Evolutionary conservation across 2,888 invertebrate species (phyloP), one percentile per base, ranked within the genome.

Genomic region (Clistopyga incitator): DNA sequence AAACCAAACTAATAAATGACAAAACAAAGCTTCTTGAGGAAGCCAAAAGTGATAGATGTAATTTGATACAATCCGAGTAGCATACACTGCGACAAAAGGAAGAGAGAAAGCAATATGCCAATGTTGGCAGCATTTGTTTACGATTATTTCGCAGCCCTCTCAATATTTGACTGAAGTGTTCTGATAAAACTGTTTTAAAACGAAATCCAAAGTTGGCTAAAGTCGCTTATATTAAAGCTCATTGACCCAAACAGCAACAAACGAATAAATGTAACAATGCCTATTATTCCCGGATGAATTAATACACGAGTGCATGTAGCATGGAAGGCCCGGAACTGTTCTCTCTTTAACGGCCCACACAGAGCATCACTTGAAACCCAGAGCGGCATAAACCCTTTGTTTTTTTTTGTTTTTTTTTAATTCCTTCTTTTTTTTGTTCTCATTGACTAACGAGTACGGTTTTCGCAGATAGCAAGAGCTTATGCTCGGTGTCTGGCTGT

Each of bases 361-460:
- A 20, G 54, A 23, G 59, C 3, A 15, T 59, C 59, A 59, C 59
- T 59, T 15, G 34, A 59, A 25, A 15, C 34, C 15, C 3, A 56
- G 29, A 29, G 56, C 15, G 1, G 18, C 52, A 52, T 52, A 52
- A 52, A 52, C 20, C 6, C n/a, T n/a, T n/a, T n/a, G n/a, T n/a
- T n/a, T n/a, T n/a, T n/a, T n/a, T n/a, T n/a, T n/a, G 15, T 59
- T 29, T 34, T 59, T 29, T 6, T 29, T 15, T 59, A 13, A 4
- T 34, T 59, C 59, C n/a, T 29, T 59, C n/a, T 34, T 59, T 29
- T 6, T 29, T 15, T 59, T 23, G 13, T 34, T 59, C 59, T 34
- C 59, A 34, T 34, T 59, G 59, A 59, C 59, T 59, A 59, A 59
- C 59, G 59, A 59, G 34, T n/a, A 29, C 25, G 25, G 59, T 59